phyloP scores from a whole-genome alignment of 2,113 vertebrate genomes.

The Phalacrocorax brasilianus region DNA sequence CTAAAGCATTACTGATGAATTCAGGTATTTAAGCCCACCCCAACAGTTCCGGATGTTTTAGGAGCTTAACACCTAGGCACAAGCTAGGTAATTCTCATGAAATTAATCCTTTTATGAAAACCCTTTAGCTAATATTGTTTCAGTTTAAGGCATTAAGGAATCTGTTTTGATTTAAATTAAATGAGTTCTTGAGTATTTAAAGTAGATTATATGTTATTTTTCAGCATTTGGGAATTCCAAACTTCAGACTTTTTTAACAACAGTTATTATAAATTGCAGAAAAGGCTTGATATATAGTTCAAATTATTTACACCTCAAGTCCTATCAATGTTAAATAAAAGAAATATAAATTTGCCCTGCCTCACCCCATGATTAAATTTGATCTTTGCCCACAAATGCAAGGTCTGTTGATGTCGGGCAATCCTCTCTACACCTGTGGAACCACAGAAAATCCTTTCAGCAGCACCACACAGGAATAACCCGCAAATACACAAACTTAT shows the following conservation, averaged over 20 bases:
- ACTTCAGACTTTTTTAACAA: neutral
- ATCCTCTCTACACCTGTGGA: neutral
- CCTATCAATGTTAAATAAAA: neutral
- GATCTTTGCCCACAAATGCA: neutral
- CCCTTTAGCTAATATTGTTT: conserved; percentile 14
- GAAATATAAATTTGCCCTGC: neutral
- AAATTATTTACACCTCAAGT: neutral
- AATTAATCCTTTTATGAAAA: conserved; percentile 31
- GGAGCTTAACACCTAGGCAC: neutral
- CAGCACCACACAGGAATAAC: neutral
- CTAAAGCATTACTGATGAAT: neutral
- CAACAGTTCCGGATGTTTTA: neutral
- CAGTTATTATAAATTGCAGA: neutral
- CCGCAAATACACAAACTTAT: neutral
- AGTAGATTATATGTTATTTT: conserved; percentile 9
- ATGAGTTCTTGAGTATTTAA: neutral
- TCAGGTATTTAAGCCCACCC: neutral
- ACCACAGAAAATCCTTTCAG: neutral
- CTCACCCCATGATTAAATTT: neutral
- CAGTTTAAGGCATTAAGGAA: neutral
- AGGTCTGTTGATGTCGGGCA: neutral
- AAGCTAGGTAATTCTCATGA: neutral
- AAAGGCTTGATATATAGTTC: neutral
- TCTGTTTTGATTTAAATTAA: conserved; percentile 14
- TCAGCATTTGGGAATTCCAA: neutral